Percentiles rank a stretch among this genome's conserved stretches.
Evolutionary conservation across 2,888 invertebrate species (phyloP).

Genomic region (Eristalis tenax): DNA sequence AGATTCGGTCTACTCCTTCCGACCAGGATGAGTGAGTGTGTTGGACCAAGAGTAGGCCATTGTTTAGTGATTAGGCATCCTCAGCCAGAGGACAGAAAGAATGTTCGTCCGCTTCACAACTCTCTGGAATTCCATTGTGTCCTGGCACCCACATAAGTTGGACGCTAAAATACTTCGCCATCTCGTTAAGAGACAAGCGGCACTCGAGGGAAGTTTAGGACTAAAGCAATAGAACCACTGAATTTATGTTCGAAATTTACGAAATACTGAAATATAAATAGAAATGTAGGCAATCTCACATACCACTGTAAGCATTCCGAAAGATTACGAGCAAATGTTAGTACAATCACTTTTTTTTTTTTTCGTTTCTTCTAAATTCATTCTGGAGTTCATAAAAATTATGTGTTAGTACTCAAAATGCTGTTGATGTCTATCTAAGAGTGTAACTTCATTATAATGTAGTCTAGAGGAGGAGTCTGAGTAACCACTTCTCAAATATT

Average conservation of each 20-base stretch:
- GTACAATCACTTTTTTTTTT: neutral
- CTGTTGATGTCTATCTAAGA: neutral
- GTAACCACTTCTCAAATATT: neutral
- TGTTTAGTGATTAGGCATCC: too few species aligned
- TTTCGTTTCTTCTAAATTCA: neutral
- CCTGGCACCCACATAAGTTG: too few species aligned
- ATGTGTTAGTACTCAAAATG: neutral
- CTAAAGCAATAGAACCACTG: neutral
- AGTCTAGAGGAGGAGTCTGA: neutral
- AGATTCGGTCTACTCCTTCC: too few species aligned
- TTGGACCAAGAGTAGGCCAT: too few species aligned
- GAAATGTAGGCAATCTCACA: conserved; percentile 48
- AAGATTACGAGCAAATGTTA: conserved; percentile 44
- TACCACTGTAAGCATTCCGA: conserved; percentile 58
- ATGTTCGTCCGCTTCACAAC: too few species aligned
- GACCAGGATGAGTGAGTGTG: too few species aligned
- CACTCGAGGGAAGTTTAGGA: too few species aligned
- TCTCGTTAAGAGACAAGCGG: too few species aligned
- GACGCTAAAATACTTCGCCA: too few species aligned
- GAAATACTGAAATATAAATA: neutral
- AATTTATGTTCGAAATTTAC: neutral
- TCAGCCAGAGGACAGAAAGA: too few species aligned
- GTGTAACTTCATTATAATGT: neutral
- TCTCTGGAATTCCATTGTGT: too few species aligned
- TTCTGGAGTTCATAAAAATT: neutral